A percentile compares a stretch with the other conserved stretches of the same genome.
phyloP scores from a whole-genome alignment of 2,888 invertebrate species.

The Petrolisthes cinctipes region DNA sequence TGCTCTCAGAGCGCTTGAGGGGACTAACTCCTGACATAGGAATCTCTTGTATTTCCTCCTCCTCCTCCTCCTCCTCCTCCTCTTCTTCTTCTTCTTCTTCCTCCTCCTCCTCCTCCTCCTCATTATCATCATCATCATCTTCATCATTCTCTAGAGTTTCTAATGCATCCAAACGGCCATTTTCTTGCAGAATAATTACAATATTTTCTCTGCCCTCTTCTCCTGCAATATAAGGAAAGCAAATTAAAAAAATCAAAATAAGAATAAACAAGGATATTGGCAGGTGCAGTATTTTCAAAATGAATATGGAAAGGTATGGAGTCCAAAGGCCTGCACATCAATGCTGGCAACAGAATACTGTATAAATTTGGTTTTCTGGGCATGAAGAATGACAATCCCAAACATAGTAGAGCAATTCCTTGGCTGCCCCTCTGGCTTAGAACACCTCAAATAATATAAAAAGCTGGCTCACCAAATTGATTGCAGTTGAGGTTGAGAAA shows the following conservation, averaged over 20 bases:
- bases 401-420: too few relatives aligned
- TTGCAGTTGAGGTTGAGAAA: conserved; percentile 77
- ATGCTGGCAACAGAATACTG: too few relatives aligned
- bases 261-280: too few relatives aligned
- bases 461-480: conserved; percentile 72
- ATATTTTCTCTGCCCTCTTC: conserved; percentile 60
- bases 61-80: conserved; percentile 65
- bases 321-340: too few relatives aligned
- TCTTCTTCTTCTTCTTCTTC: conserved; percentile 65
- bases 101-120: conserved; percentile 63
- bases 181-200: conserved; percentile 48
- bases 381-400: too few relatives aligned
- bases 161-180: conserved; percentile 51
- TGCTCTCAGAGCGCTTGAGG: conserved; percentile 24
- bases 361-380: too few relatives aligned
- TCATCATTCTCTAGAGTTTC: conserved; percentile 75
- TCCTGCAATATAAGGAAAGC: conserved; percentile 28
- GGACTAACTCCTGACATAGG: conserved; percentile 53
- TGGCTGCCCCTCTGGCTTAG: too few relatives aligned
- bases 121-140: conserved; percentile 72
- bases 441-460: neutral
- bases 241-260: too few relatives aligned
- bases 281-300: too few relatives aligned
- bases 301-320: too few relatives aligned
- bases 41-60: conserved; percentile 69